Conservation (phyloP, 2,797 vertebrate species). For the Fistularia tabacaria region DNA sequence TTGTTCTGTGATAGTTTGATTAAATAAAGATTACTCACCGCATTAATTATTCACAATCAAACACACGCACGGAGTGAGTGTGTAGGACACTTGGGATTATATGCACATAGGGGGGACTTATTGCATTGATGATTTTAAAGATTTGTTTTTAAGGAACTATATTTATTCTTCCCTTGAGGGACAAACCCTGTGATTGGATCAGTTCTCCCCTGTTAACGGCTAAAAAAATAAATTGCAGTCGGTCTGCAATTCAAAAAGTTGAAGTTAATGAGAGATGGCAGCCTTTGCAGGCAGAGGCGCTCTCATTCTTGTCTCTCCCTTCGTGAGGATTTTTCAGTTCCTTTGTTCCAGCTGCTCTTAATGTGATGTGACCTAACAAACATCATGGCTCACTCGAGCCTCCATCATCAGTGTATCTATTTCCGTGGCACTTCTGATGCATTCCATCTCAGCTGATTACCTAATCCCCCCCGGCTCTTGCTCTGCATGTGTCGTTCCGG, state of each 20-base stretch:
- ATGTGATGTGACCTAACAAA: conserved; percentile 39
- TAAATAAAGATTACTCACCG: conserved; percentile 71
- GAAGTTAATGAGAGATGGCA: conserved; percentile 33
- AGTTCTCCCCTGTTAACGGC: conserved; percentile 12
- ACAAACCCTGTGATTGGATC: neutral
- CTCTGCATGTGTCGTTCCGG: conserved; percentile 11
- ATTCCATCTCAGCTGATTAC: conserved; percentile 53
- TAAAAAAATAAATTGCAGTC: conserved; percentile 3
- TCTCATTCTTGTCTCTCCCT: conserved; percentile 14
- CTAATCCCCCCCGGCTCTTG: conserved; percentile 42
- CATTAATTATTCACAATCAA: too few species aligned
- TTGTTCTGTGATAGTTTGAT: conserved; percentile 60
- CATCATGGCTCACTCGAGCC: conserved; percentile 19
- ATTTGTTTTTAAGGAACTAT: too few species aligned
- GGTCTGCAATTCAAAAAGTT: conserved; percentile 1
- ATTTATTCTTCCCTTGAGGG: too few species aligned
- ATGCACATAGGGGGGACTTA: neutral
- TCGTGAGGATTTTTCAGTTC: conserved; percentile 9
- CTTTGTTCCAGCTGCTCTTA: conserved; percentile 38
- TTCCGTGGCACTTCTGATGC: conserved; percentile 47
- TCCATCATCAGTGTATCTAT: conserved; percentile 52
- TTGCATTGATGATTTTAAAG: neutral
- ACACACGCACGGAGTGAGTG: neutral
- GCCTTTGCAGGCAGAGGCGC: conserved; percentile 19
- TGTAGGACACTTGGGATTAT: neutral